Conservation (phyloP, 2,888 invertebrate genomes). For the Aphrophora alni region DNA sequence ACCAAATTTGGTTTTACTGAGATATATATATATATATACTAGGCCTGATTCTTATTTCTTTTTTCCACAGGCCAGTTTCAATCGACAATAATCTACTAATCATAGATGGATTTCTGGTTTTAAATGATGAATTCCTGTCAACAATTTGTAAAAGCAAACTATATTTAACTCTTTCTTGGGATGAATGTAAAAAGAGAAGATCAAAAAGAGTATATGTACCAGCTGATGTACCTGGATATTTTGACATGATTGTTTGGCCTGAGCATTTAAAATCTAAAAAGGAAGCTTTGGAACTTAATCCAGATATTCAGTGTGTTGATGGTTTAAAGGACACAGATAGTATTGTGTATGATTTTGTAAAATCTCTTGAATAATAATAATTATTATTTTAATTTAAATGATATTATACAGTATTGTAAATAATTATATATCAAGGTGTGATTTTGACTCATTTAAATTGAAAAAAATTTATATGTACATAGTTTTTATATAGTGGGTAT, state of each 20-base stretch:
- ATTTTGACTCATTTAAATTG: too few species aligned
- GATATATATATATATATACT: too few species aligned
- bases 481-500: too few species aligned
- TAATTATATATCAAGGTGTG: too few species aligned
- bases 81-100: slow-evolving; percentile 61
- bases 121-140: slow-evolving; percentile 71
- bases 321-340: not conserved
- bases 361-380: too few species aligned
- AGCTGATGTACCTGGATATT: slow-evolving; percentile 87
- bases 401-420: too few species aligned
- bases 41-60: not conserved
- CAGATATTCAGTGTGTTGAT: not conserved
- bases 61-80: not conserved
- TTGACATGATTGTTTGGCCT: slow-evolving; percentile 62
- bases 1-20: too few species aligned
- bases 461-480: too few species aligned
- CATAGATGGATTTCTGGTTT: slow-evolving; percentile 78
- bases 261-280: not conserved
- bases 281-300: not conserved
- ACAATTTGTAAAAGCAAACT: slow-evolving; percentile 75
- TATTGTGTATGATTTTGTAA: not conserved
- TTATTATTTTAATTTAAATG: too few species aligned
- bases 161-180: slow-evolving; percentile 73
- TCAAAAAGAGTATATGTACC: slow-evolving; percentile 75
- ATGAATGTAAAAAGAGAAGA: slow-evolving; percentile 71